A percentile compares a stretch with the other conserved stretches of the same genome.
These are phyloP conservation scores for Hedya salicella DNA, from an alignment of 2,888 invertebrate genomes.

Conservation along the genomic window DNA sequence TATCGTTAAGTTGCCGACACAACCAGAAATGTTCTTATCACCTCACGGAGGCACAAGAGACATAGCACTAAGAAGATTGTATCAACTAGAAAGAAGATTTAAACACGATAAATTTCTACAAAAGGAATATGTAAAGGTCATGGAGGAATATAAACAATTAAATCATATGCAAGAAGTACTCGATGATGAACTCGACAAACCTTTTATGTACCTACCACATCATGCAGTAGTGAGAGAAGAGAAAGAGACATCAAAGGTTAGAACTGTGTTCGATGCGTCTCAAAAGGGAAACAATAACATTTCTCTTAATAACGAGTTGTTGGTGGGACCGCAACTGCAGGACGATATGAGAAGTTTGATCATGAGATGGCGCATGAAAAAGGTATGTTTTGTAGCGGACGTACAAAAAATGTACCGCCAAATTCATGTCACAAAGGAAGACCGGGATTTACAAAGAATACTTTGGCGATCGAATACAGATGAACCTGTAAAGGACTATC, in stretches of 20 bases:
- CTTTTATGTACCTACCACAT: conserved; percentile 17
- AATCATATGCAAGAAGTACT: conserved; percentile 26
- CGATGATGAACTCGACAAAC: background rate
- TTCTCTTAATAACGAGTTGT: conserved; percentile 17
- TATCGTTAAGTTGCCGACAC: background rate
- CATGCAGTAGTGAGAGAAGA: conserved; percentile 30
- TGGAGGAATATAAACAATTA: too few species aligned
- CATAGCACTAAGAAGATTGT: conserved; percentile 41
- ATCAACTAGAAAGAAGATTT: conserved; percentile 21
- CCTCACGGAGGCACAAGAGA: conserved; percentile 45
- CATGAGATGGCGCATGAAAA: conserved; percentile 26
- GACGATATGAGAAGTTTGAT: conserved; percentile 23
- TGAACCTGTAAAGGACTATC: conserved; percentile 41
- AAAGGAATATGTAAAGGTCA: conserved; percentile 7
- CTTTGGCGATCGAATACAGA: conserved; percentile 36
- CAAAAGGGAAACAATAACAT: conserved; percentile 2
- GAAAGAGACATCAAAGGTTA: conserved; percentile 40
- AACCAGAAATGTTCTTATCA: conserved; percentile 5
- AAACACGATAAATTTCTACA: background rate
- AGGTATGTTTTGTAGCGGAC: conserved; percentile 21
- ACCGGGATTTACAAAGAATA: conserved; percentile 37
- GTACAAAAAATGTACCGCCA: conserved; percentile 39
- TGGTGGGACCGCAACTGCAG: conserved; percentile 29
- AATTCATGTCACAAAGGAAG: conserved; percentile 42
- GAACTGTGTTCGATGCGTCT: conserved; percentile 32